These are phyloP conservation scores for Penaeus indicus DNA, from an alignment of 1,140 invertebrate species.

Conservation along the genomic window DNA sequence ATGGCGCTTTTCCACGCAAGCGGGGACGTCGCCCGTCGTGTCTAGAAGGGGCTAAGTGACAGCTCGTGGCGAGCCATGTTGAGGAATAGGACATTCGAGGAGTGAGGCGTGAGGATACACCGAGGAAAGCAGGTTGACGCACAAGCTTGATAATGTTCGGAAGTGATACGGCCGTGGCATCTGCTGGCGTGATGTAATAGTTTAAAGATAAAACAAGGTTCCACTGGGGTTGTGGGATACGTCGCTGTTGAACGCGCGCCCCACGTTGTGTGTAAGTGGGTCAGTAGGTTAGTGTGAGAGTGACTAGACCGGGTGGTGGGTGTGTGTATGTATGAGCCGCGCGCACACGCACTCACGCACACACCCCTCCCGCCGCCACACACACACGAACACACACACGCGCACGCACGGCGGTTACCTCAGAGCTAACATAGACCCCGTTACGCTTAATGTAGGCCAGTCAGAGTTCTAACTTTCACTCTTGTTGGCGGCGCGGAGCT, in stretches of 20 bases:
- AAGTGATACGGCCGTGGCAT: too few species aligned
- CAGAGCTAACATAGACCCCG: constrained; percentile 60
- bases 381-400: constrained; percentile 48
- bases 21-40: too few species aligned
- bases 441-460: constrained; percentile 62
- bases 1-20: too few species aligned
- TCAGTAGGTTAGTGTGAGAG: constrained; percentile 60
- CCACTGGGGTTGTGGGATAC: constrained; percentile 24
- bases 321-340: constrained; percentile 52
- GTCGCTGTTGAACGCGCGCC: constrained; percentile 36
- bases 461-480: constrained; percentile 66
- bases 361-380: constrained; percentile 22
- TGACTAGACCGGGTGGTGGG: constrained; percentile 47
- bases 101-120: too few species aligned
- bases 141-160: too few species aligned
- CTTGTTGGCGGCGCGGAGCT: constrained; percentile 46
- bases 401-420: constrained; percentile 56
- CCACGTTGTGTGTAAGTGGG: constrained; percentile 48
- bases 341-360: constrained; percentile 52
- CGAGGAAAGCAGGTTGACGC: too few species aligned
- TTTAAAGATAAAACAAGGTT: background rate
- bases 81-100: too few species aligned
- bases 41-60: too few species aligned
- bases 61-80: too few species aligned
- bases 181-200: too few species aligned